Evolutionary conservation across 2,888 invertebrate species (phyloP).

Genomic region (Drosophila eohydei): DNA sequence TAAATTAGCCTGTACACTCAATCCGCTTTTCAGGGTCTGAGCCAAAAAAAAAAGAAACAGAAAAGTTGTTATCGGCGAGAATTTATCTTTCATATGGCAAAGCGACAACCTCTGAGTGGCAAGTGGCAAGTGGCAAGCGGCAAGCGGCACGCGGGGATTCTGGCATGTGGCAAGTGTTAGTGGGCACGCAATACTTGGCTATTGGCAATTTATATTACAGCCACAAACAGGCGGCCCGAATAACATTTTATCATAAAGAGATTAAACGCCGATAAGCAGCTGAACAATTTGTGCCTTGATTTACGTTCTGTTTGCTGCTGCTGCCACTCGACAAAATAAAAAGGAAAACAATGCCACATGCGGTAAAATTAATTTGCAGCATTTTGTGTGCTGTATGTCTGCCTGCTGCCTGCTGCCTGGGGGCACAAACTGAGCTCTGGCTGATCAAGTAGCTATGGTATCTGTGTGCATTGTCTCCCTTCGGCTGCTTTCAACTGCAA

Average conservation of each 20-base stretch:
- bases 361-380: slow-evolving; percentile 74
- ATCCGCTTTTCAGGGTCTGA: slow-evolving; percentile 64
- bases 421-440: slow-evolving; percentile 15
- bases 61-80: slow-evolving; percentile 77
- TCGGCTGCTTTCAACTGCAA: slow-evolving; percentile 50
- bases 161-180: slow-evolving; percentile 30
- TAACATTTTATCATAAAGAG: slow-evolving; percentile 81
- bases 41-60: slow-evolving; percentile 11
- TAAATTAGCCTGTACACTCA: slow-evolving; percentile 78
- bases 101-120: slow-evolving; percentile 58
- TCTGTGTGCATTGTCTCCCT: slow-evolving; percentile 24
- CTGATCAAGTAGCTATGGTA: slow-evolving; percentile 16
- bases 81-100: slow-evolving; percentile 79
- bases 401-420: slow-evolving; percentile 22
- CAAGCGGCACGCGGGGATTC: slow-evolving; percentile 22
- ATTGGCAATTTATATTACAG: slow-evolving; percentile 74
- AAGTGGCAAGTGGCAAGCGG: slow-evolving; percentile 26
- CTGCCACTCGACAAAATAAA: slow-evolving; percentile 8
- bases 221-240: slow-evolving; percentile 48
- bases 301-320: slow-evolving; percentile 52
- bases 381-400: slow-evolving; percentile 48
- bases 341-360: slow-evolving; percentile 60
- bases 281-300: slow-evolving; percentile 54
- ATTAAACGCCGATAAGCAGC: slow-evolving; percentile 72
- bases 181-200: slow-evolving; percentile 50